Base-by-base conservation (phyloP, 2,797 vertebrate genomes). In the Bradypodion ventrale region DNA sequence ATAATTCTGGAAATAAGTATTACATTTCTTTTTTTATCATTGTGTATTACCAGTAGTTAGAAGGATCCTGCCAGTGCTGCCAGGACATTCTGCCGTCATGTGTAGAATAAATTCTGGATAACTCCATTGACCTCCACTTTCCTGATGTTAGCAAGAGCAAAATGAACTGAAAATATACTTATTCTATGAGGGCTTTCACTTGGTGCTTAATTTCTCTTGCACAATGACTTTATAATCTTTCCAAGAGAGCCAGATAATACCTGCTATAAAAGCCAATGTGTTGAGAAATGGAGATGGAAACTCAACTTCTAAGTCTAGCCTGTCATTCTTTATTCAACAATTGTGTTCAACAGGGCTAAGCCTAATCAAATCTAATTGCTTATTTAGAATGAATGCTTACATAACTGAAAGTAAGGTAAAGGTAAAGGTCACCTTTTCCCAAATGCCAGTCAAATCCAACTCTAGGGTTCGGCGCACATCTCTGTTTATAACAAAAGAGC, bases 1-100 rank as follows among this genome's bases (percentile, higher is more conserved):
- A 82, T 16, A 69, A 66, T n/a, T 85, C 80, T 68, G 76, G 83
- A 89, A 89, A 56, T 56, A 89, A 87, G 49, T 1, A 81, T 78
- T 81, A 88, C 2, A 16, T 65, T 78, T 60, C 63, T n/a, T 82
- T 88, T 78, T 78, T 21, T 1, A 85, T 72, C 59, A 42, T 52
- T 72, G 82, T 69, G n/a, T 32, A 35, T 49, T 86, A 84, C 62
- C 69, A 65, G 19, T 4, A 78, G 46, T 83, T 89, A 75, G 25
- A 82, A 69, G 69, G 25, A 82, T 69, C 77, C 59, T 72, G 79
- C 37, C 86, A n/a, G n/a, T n/a, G n/a, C n/a, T n/a, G n/a, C n/a
- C n/a, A n/a, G n/a, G n/a, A n/a, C n/a, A n/a, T 69, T 77, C 59
- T 72, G 79, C 37, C 86, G 27, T 80, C 74, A 78, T 40, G 5